Conservation (phyloP, 2,888 invertebrate genomes). For the Caenorhabditis doughertyi region DNA sequence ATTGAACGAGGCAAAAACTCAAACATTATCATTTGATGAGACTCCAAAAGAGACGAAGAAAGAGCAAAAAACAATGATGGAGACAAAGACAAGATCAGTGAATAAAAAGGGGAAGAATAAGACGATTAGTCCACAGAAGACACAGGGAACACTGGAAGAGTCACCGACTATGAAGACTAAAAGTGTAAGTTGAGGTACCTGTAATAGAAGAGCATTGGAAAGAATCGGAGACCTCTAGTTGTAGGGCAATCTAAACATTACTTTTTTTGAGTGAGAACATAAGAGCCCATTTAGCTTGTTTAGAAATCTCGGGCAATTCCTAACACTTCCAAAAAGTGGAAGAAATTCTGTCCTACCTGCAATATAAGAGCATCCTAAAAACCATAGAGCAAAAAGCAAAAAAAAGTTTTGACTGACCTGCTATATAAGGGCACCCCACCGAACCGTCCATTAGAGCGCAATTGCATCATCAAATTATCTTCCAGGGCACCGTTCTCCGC, state of each 20-base stretch:
- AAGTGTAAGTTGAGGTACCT: not conserved
- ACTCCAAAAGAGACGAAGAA: not conserved
- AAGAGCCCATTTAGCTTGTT: no score
- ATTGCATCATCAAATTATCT: no score
- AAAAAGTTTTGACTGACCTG: no score
- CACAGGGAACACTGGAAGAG: slow-evolving; percentile 6
- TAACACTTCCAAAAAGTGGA: no score
- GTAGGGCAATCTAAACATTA: no score
- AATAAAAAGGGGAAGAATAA: not conserved
- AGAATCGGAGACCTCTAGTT: no score
- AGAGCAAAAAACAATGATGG: slow-evolving; percentile 1
- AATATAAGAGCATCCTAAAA: no score
- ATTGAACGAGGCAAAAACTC: not conserved
- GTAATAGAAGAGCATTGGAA: not conserved
- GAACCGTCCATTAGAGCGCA: no score
- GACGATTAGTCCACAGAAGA: slow-evolving; percentile 23
- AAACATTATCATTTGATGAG: slow-evolving; percentile 1
- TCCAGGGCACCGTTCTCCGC: not conserved
- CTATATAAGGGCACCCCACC: not conserved
- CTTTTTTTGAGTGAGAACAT: no score
- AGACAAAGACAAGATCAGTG: not conserved
- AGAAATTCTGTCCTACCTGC: no score
- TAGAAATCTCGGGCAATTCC: no score
- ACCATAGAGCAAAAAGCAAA: no score
- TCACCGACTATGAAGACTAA: not conserved